Percentiles rank a stretch among this genome's conserved stretches.
Evolutionary conservation across 2,888 invertebrate species (phyloP).

Genomic region (Anthophora plumipes): DNA sequence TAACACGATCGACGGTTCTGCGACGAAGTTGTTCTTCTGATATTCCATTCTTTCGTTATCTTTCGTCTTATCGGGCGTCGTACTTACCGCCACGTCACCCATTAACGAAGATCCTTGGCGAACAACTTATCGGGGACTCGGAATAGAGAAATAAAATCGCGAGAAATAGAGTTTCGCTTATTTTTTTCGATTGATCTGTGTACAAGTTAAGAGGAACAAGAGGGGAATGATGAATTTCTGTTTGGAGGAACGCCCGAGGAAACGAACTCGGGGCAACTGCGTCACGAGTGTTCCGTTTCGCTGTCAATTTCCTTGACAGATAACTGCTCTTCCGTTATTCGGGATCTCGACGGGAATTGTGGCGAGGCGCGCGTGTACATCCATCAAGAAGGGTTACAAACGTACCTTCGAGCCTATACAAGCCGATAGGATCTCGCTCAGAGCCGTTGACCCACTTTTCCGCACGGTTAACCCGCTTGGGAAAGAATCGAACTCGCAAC

Average conservation of each 20-base stretch:
- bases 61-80: conserved; percentile 61
- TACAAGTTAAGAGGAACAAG: background rate
- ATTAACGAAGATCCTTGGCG: background rate
- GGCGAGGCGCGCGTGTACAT: conserved; percentile 25
- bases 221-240: conserved; percentile 48
- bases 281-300: conserved; percentile 44
- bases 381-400: conserved; percentile 27
- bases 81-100: conserved; percentile 43
- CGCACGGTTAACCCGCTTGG: background rate
- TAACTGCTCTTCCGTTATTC: conserved; percentile 55
- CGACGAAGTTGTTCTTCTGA: conserved; percentile 36
- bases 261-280: conserved; percentile 30
- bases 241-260: conserved; percentile 28
- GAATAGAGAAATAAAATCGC: conserved; percentile 2
- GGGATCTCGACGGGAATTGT: conserved; percentile 15
- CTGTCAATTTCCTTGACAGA: conserved; percentile 65
- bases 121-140: conserved; percentile 2
- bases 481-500: conserved; percentile 20
- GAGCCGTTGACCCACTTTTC: conserved; percentile 31
- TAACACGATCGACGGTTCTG: conserved; percentile 49
- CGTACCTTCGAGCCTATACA: conserved; percentile 6
- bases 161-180: background rate
- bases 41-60: conserved; percentile 50
- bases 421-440: conserved; percentile 17
- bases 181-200: conserved; percentile 26